phyloP scores from a whole-genome alignment of 2,888 invertebrate genomes.

The Coenonympha glycerion region DNA sequence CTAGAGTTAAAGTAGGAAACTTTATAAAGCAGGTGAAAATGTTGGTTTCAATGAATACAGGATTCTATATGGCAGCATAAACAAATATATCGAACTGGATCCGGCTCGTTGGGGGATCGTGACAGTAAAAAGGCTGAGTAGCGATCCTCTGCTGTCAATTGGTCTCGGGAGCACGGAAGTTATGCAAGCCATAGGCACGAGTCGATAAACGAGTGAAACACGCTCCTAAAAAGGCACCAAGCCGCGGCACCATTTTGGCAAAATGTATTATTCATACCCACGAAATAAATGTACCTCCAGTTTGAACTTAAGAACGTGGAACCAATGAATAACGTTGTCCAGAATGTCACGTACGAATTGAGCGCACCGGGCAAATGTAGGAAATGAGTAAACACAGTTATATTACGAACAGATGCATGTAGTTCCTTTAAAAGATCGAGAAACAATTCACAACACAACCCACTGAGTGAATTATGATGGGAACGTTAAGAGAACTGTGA shows the following conservation, averaged over 20 bases:
- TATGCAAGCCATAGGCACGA: constrained; percentile 29
- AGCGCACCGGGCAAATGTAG: constrained; percentile 22
- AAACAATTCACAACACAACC: constrained; percentile 19
- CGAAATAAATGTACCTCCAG: constrained; percentile 43
- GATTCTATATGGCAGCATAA: neutral
- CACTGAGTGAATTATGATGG: constrained; percentile 9
- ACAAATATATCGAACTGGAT: neutral
- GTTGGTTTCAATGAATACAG: neutral
- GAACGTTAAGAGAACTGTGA: constrained; percentile 8
- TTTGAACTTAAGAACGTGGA: constrained; percentile 31
- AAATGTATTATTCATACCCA: constrained; percentile 64
- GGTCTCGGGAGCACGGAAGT: constrained; percentile 39
- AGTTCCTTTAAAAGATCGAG: constrained; percentile 8
- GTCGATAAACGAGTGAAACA: constrained; percentile 38
- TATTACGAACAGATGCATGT: constrained; percentile 11
- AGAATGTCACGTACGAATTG: constrained; percentile 28
- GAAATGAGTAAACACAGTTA: constrained; percentile 9
- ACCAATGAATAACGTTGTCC: constrained; percentile 26
- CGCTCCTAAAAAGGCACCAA: constrained; percentile 48
- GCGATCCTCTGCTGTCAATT: constrained; percentile 21
- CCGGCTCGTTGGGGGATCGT: neutral
- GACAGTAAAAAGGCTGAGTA: constrained; percentile 8
- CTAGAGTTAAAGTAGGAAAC: too few relatives aligned
- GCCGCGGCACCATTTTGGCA: constrained; percentile 48
- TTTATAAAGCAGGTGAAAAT: neutral